These are phyloP conservation scores for Eudemis profundana DNA, from an alignment of 2,888 invertebrate genomes.

Conservation along the genomic window DNA sequence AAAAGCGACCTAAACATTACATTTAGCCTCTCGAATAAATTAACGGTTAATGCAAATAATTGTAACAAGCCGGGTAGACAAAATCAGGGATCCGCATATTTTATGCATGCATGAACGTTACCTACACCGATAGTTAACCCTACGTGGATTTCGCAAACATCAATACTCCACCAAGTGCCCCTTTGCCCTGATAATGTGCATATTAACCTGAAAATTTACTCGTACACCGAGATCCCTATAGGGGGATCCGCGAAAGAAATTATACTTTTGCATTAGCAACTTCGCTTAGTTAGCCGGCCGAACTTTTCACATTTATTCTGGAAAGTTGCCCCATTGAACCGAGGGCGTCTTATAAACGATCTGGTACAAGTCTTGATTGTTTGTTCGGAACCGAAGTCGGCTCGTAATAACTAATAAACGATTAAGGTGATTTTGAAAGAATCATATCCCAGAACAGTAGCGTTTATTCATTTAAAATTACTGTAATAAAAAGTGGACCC, in stretches of 20 bases:
- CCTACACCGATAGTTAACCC: slow-evolving; percentile 3
- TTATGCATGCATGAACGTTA: slow-evolving; percentile 22
- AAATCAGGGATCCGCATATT: slow-evolving; percentile 7
- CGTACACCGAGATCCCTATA: slow-evolving; percentile 13
- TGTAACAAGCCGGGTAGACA: neutral
- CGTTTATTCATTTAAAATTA: too few species aligned
- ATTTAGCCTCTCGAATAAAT: neutral
- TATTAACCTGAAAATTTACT: slow-evolving; percentile 28
- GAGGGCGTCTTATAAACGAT: slow-evolving; percentile 43
- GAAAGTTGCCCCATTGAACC: slow-evolving; percentile 62
- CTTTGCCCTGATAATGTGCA: neutral
- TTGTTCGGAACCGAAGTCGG: slow-evolving; percentile 51
- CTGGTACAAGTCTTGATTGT: slow-evolving; percentile 55
- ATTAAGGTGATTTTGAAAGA: slow-evolving; percentile 55
- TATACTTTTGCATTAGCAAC: slow-evolving; percentile 72
- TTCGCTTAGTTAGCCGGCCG: slow-evolving; percentile 66
- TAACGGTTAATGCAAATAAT: neutral
- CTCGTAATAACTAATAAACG: slow-evolving; percentile 54
- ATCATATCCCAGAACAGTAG: slow-evolving; percentile 25
- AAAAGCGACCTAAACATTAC: neutral
- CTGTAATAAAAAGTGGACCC: too few species aligned
- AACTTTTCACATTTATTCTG: slow-evolving; percentile 74
- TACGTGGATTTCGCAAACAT: slow-evolving; percentile 1
- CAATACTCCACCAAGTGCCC: neutral
- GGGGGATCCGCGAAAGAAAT: slow-evolving; percentile 61